Conservation (phyloP, 1,140 invertebrate species). For the Neodiprion lecontei region DNA sequence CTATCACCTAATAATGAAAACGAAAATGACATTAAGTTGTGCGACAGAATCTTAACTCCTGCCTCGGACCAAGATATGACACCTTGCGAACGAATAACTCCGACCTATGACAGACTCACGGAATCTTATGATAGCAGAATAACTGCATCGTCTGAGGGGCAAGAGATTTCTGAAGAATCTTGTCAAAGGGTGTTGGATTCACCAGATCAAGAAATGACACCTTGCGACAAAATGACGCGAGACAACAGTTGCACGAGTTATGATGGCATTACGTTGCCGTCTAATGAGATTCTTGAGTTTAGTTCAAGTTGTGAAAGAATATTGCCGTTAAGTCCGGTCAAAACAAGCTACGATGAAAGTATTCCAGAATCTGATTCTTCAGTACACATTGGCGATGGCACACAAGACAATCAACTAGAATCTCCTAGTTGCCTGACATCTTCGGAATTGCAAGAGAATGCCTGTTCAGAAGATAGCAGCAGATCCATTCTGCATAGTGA, state of each 20-base stretch:
- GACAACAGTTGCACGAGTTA: not conserved
- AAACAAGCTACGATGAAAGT: not conserved
- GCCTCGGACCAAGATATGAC: conserved; percentile 2
- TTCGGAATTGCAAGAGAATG: not conserved
- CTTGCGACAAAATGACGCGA: conserved; percentile 46
- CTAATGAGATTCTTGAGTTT: not conserved
- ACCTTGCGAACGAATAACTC: conserved; percentile 41
- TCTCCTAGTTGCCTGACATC: not conserved
- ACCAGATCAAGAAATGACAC: conserved; percentile 52
- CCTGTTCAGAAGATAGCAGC: conserved; percentile 13
- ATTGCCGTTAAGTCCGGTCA: not conserved
- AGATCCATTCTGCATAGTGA: conserved; percentile 19
- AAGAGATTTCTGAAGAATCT: conserved; percentile 23
- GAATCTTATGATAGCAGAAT: conserved; percentile 27
- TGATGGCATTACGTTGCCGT: not conserved
- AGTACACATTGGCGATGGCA: too few relatives aligned
- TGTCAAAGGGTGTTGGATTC: conserved; percentile 32
- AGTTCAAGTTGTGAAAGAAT: not conserved
- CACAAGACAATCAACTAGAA: not conserved
- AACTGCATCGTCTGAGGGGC: conserved; percentile 30
- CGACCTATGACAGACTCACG: conserved; percentile 32
- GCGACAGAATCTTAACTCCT: not conserved
- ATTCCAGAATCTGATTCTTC: not conserved
- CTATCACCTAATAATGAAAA: conserved; percentile 43
- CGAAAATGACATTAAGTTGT: conserved; percentile 30